Evolutionary conservation across 2,888 invertebrate genomes (phyloP).

Genomic region (Drosophila cognata): DNA sequence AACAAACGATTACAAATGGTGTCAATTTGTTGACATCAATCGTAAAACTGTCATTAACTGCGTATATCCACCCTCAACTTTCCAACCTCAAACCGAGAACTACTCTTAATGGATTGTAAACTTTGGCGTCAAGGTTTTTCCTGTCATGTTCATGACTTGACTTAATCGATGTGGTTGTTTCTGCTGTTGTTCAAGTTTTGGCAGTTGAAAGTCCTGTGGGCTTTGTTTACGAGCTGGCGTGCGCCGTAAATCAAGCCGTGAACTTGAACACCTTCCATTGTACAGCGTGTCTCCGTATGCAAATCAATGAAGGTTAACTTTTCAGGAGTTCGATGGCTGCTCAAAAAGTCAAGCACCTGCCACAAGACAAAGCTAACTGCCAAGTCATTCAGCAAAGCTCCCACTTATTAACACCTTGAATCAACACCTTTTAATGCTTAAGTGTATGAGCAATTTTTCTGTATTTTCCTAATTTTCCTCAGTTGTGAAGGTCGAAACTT

Average conservation of each 20-base stretch:
- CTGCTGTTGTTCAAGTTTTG: slow-evolving; percentile 19
- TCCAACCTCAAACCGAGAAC: slow-evolving; percentile 12
- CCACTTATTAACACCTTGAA: neutral
- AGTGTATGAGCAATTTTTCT: neutral
- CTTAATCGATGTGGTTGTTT: slow-evolving; percentile 47
- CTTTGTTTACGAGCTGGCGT: slow-evolving; percentile 57
- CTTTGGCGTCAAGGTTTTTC: slow-evolving; percentile 68
- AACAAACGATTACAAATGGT: slow-evolving; percentile 71
- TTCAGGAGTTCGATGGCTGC: slow-evolving; percentile 41
- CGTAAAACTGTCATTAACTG: slow-evolving; percentile 73
- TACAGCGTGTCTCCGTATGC: slow-evolving; percentile 61
- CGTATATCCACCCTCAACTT: slow-evolving; percentile 25
- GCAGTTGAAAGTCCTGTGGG: slow-evolving; percentile 45
- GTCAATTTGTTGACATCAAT: slow-evolving; percentile 80
- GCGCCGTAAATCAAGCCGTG: slow-evolving; percentile 70
- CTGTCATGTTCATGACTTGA: slow-evolving; percentile 43
- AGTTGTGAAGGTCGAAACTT: neutral
- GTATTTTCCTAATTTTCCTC: neutral
- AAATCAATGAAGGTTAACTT: slow-evolving; percentile 53
- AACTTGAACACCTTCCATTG: slow-evolving; percentile 66
- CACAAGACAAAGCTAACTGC: neutral
- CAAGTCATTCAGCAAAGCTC: slow-evolving; percentile 4
- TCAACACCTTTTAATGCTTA: neutral
- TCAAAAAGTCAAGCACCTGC: slow-evolving; percentile 4
- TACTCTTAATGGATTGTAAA: slow-evolving; percentile 69